Conservation (phyloP, 2,113 vertebrate genomes). For the Symphodus melops region DNA sequence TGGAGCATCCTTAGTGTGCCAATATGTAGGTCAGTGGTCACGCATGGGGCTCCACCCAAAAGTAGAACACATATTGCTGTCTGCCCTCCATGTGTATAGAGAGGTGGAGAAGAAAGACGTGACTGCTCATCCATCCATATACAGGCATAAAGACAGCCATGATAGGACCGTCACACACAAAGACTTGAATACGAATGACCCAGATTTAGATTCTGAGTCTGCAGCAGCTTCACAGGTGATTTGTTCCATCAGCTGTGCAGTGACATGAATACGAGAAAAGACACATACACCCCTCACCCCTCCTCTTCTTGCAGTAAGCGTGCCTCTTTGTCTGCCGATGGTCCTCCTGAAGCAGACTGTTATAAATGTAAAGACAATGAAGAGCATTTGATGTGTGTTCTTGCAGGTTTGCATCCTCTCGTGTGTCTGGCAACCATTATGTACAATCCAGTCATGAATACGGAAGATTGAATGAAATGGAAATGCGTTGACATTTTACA, state of each 20-base stretch:
- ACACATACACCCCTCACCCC: neutral
- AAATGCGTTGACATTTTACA: neutral
- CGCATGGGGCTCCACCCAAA: slow-evolving; percentile 54
- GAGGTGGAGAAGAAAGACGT: slow-evolving; percentile 17
- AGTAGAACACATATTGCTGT: slow-evolving; percentile 41
- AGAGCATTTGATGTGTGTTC: neutral
- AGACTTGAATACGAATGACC: slow-evolving; percentile 55
- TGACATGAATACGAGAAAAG: slow-evolving; percentile 48
- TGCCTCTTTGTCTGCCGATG: slow-evolving; percentile 44
- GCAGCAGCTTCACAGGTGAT: slow-evolving; percentile 62
- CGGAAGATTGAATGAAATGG: neutral
- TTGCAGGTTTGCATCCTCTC: neutral
- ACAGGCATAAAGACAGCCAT: slow-evolving; percentile 10
- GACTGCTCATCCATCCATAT: slow-evolving; percentile 17
- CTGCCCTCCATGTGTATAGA: slow-evolving; percentile 32
- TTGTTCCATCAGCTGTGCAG: slow-evolving; percentile 51
- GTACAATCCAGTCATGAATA: slow-evolving; percentile 12
- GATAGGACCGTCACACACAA: slow-evolving; percentile 21
- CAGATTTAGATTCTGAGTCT: slow-evolving; percentile 52
- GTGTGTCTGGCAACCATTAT: neutral
- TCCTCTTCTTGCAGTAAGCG: neutral
- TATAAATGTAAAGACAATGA: slow-evolving; percentile 7
- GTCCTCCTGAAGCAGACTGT: slow-evolving; percentile 18
- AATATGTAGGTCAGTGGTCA: slow-evolving; percentile 78
- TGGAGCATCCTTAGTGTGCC: slow-evolving; percentile 35